Evolutionary conservation across 2,113 vertebrate genomes (phyloP).

Genomic region (Ophiodon elongatus): DNA sequence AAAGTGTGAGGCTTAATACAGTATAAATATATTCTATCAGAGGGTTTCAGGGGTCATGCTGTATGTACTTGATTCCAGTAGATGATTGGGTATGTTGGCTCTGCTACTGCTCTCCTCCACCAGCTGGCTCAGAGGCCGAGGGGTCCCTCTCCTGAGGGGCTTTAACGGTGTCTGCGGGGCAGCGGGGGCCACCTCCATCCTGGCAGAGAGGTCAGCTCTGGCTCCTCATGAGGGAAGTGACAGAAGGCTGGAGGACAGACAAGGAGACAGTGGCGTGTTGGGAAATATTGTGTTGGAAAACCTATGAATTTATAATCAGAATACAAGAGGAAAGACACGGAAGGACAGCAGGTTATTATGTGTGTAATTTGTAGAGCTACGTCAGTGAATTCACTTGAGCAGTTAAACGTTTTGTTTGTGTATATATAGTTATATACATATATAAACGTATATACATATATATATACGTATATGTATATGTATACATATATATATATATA

Average conservation of each 20-base stretch:
- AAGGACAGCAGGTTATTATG: slow-evolving; percentile 2
- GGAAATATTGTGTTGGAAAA: not conserved
- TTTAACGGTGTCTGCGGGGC: slow-evolving; percentile 32
- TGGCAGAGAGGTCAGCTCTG: slow-evolving; percentile 35
- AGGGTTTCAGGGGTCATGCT: not conserved
- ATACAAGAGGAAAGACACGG: not conserved
- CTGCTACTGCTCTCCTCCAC: slow-evolving; percentile 84
- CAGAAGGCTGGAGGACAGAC: slow-evolving; percentile 41
- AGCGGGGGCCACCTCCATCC: slow-evolving; percentile 84
- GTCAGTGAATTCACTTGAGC: not conserved
- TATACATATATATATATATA: no score
- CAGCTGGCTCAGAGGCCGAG: slow-evolving; percentile 84
- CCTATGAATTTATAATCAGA: not conserved
- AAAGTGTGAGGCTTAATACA: not conserved
- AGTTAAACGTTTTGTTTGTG: not conserved
- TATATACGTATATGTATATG: no score
- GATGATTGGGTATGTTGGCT: slow-evolving; percentile 82
- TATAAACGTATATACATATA: no score
- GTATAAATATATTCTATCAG: not conserved
- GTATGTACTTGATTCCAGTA: slow-evolving; percentile 89
- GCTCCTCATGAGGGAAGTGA: slow-evolving; percentile 32
- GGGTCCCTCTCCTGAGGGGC: slow-evolving; percentile 62
- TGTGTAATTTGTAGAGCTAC: not conserved
- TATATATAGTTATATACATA: no score
- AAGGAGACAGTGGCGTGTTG: not conserved